Base-by-base conservation (phyloP, 2,797 vertebrate species). In the Microctenopoma lineatum region DNA sequence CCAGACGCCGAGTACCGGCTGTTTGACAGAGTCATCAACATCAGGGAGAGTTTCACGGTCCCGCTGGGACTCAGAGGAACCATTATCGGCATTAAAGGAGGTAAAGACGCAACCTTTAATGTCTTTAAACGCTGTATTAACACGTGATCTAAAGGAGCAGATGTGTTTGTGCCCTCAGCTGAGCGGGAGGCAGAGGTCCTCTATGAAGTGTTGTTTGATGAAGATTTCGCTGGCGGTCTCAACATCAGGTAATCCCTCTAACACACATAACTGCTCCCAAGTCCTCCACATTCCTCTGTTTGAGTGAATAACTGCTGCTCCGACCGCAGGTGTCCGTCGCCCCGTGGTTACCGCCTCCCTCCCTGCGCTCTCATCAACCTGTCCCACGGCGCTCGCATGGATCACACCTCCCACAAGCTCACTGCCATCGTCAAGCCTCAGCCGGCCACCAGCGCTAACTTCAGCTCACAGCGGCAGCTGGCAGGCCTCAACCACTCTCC, bases 131-230 rank as follows among this genome's bases (percentile, higher is more conserved):
- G 5, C 0, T 32, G 42, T 47, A 27, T 3, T 34, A 1, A 26
- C 51, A 32, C 0, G 0, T 44, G 5, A 51, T 44, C 9, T 16
- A 44, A 54, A 44, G 11, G 7, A 13, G 53, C 60, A 14, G 70
- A 0, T 73, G 6, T 63, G 7, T 75, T 21, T 84, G n/a, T 75
- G 26, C 51, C 11, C 58, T 29, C 76, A 99, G 98, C 98, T 62
- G 95, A 93, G 1, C 95, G 96, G 61, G 98, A 99, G 87, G 94
- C 95, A 54, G 97, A 99, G 85, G 93, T 99, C 70, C 93, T 99
- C 15, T 98, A 96, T 36, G 98, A 99, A 92, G 96, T 99, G 61
- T 76, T 99, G 70, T 99, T 98, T 92, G 98, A 99, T 92, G 96
- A 98, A 79, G 98, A 98, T 71, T 99, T 99, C 91, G 92, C 92